Evolutionary conservation across 1,140 invertebrate species (phyloP).

Genomic region (Drosophila ficusphila): DNA sequence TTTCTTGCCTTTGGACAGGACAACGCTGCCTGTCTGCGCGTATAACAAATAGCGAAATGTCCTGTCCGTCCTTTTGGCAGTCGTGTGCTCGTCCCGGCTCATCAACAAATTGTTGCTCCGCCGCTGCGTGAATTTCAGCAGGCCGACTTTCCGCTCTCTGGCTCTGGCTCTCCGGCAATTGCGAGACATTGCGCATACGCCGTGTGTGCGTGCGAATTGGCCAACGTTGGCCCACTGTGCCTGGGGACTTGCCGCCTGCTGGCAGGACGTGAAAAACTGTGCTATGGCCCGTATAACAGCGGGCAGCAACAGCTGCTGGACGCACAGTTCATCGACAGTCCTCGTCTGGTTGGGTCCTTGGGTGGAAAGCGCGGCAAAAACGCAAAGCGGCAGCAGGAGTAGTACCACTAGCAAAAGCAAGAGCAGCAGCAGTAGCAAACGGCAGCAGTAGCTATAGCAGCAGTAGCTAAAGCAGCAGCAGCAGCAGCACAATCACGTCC

Average conservation of each 20-base stretch:
- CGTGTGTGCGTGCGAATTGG: conserved; percentile 55
- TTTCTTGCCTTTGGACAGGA: conserved; percentile 51
- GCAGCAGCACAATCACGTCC: conserved; percentile 9
- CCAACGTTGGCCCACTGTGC: conserved; percentile 56
- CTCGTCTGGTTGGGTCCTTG: conserved; percentile 69
- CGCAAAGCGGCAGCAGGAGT: conserved; percentile 31
- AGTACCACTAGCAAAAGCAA: conserved; percentile 27
- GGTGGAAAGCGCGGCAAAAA: conserved; percentile 44
- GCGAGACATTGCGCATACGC: conserved; percentile 69
- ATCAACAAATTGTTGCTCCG: conserved; percentile 79
- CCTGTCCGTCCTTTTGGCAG: conserved; percentile 6
- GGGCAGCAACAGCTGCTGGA: conserved; percentile 63
- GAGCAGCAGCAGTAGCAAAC: conserved; percentile 21
- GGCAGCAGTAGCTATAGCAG: conserved; percentile 23
- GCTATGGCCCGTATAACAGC: conserved; percentile 64
- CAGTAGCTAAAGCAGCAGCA: conserved; percentile 22
- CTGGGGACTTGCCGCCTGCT: background rate
- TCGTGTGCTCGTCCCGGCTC: conserved; percentile 37
- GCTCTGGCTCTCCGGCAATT: conserved; percentile 2
- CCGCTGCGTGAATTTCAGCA: conserved; percentile 56
- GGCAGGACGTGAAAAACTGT: too few species aligned
- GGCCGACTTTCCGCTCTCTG: conserved; percentile 6
- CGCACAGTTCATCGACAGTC: conserved; percentile 75
- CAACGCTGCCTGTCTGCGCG: conserved; percentile 36
- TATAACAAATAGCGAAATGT: conserved; percentile 50